Evolutionary conservation across 2,888 invertebrate species (phyloP).

Genomic region (Cantharis rufa): DNA sequence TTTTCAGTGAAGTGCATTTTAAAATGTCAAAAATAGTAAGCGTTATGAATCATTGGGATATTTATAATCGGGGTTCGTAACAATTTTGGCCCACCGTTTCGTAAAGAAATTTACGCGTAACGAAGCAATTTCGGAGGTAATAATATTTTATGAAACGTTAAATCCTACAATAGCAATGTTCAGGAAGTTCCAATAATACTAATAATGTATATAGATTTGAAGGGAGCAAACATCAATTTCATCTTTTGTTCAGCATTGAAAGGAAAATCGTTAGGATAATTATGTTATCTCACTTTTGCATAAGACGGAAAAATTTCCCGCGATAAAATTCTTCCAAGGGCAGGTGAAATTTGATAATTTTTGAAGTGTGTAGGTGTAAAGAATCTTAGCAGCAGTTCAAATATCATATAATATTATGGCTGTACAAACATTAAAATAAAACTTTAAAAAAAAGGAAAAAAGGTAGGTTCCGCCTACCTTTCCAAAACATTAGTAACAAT

Average conservation of each 20-base stretch:
- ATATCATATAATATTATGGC: neutral
- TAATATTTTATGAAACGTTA: neutral
- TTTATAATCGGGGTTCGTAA: constrained; percentile 5
- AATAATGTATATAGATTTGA: neutral
- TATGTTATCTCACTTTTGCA: neutral
- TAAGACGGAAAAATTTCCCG: neutral
- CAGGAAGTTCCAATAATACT: neutral
- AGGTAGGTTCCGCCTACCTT: neutral
- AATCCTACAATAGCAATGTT: neutral
- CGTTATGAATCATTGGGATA: constrained; percentile 10
- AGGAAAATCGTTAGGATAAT: neutral
- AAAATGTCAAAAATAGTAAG: constrained; percentile 9
- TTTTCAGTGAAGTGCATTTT: constrained; percentile 8
- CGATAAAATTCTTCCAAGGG: neutral
- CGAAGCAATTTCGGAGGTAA: neutral
- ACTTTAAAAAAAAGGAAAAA: neutral
- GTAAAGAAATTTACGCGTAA: neutral
- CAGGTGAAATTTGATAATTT: neutral
- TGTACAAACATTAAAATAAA: neutral
- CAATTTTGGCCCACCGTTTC: neutral
- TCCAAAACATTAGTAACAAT: neutral
- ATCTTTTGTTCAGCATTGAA: neutral
- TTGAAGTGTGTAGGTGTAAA: neutral
- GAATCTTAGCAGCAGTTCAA: neutral
- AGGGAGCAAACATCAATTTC: neutral